Conservation (phyloP, 2,797 vertebrate species). For the Craterocephalus amniculus region DNA sequence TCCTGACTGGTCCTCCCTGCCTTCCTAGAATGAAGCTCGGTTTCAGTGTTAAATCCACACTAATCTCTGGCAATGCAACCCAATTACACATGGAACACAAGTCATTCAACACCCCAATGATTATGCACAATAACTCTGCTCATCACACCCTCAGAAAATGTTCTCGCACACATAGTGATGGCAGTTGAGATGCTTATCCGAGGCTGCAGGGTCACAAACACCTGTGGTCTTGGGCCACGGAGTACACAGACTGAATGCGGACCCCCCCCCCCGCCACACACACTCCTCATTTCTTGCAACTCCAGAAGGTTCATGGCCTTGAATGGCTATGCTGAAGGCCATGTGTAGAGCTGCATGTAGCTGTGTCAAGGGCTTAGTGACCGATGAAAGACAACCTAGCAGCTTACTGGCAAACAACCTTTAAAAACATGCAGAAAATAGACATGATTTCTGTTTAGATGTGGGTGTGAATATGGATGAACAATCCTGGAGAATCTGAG, state of each 20-base stretch:
- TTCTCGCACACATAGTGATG: conserved; percentile 40
- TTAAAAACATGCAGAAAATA: conserved; percentile 24
- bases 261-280: conserved; percentile 9
- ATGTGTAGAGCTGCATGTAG: conserved; percentile 21
- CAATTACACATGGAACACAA: conserved; percentile 80
- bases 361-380: conserved; percentile 54
- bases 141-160: conserved; percentile 47
- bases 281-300: conserved; percentile 19
- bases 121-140: conserved; percentile 60
- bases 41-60: conserved; percentile 76
- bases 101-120: conserved; percentile 76
- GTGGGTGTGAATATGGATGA: background rate
- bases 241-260: conserved; percentile 25
- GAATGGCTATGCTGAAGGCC: conserved; percentile 27
- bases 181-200: conserved; percentile 58
- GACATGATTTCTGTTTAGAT: background rate
- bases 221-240: conserved; percentile 55
- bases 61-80: conserved; percentile 80
- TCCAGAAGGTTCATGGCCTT: conserved; percentile 48
- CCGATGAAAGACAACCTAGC: conserved; percentile 46
- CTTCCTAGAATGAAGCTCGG: conserved; percentile 74
- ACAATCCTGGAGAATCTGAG: too few species aligned
- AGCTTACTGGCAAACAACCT: conserved; percentile 27
- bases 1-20: conserved; percentile 34
- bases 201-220: conserved; percentile 66